Conservation (phyloP, 2,888 invertebrate species). For the Neelides folsomi region DNA sequence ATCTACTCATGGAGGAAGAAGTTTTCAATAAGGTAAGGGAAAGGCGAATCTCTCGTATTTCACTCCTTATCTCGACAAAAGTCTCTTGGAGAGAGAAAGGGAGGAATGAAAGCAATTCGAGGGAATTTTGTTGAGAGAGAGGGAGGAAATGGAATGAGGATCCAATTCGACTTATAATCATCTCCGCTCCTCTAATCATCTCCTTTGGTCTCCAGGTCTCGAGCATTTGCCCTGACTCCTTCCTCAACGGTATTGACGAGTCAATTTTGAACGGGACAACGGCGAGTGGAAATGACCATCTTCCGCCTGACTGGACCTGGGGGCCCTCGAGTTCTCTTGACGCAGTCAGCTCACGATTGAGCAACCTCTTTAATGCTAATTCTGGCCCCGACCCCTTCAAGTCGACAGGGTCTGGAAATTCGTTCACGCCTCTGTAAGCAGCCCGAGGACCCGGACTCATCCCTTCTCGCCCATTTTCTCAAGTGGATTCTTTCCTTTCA, state of each 20-base stretch:
- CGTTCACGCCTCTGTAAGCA: conserved; percentile 23
- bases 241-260: conserved; percentile 24
- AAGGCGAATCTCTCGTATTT: neutral
- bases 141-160: conserved; percentile 4
- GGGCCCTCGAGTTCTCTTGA: conserved; percentile 11
- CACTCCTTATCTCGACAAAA: neutral
- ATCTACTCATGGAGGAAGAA: conserved; percentile 28
- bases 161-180: neutral
- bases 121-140: neutral
- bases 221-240: conserved; percentile 26
- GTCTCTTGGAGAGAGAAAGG: neutral
- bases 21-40: conserved; percentile 26
- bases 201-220: conserved; percentile 17
- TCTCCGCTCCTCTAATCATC: neutral
- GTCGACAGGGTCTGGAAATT: conserved; percentile 6
- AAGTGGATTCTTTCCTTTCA: conserved; percentile 5
- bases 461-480: neutral
- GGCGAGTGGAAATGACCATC: conserved; percentile 11
- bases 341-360: conserved; percentile 11
- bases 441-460: neutral
- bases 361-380: conserved; percentile 12
- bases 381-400: conserved; percentile 3
- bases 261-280: conserved; percentile 15
- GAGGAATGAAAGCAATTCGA: too few species aligned
- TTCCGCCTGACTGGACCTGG: conserved; percentile 18